Base-by-base conservation (phyloP, 2,888 invertebrate species). In the Scaptomyza reducta region DNA sequence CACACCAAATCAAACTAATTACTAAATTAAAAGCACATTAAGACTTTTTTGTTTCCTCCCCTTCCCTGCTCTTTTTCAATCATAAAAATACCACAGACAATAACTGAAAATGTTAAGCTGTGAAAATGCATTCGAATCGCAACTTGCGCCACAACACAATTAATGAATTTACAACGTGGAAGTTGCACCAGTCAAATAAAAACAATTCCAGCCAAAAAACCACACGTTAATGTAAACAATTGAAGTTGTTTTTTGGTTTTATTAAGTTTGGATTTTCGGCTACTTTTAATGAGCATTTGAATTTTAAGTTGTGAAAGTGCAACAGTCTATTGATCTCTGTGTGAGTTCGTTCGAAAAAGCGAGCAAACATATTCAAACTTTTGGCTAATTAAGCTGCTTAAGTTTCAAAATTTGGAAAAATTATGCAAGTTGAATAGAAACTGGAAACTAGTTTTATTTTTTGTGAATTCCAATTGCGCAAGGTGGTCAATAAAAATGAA, bases 1-100 rank as follows among this genome's bases (percentile, higher is more conserved):
- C 31, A 9, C 49, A 14, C 53, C 45, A 50, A 50, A 49, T 29
- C 50, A 33, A 65, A 51, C 70, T 72, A 82, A 82, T 86, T 82
- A 66, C 81, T 66, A 75, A 82, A 82, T 87, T 77, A 80, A 82
- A 82, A 87, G 61, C 78, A 53, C 84, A 80, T 87, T 87, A 82
- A 71, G 56, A 10, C 18, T 11, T n/a, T 31, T 31, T 14, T 51
- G 13, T 25, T 33, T 10, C 10, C 10, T 40, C 38, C 47, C 27
- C 25, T 62, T 55, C 51, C 57, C 41, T 40, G 35, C 47, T 38
- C 22, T 59, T 59, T 55, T 63, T 53, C 71, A 60, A 71, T 81
- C 65, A 73, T 67, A 65, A 57, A 51, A 55, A 45, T 16, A 55
- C 29, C 31, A 50, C 29, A 40, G 41, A 56, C 50, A 53, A 35